phyloP scores from a whole-genome alignment of 2,888 invertebrate species.

The Mactromeris polynyma region DNA sequence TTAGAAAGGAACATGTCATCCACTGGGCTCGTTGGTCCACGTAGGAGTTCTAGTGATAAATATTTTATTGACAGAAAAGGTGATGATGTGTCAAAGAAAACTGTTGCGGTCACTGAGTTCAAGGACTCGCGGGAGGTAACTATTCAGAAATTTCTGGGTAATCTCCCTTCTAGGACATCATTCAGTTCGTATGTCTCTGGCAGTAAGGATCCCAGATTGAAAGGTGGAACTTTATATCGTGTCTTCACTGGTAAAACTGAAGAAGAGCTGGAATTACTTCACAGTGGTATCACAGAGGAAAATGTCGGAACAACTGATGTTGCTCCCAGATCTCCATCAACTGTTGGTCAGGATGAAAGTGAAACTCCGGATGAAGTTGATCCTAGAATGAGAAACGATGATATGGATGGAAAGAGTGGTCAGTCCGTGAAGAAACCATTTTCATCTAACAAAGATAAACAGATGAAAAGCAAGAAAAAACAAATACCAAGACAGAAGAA shows the following conservation, averaged over 20 bases:
- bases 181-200: slow-evolving; percentile 51
- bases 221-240: slow-evolving; percentile 41
- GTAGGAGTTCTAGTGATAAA: slow-evolving; percentile 36
- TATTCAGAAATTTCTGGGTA: slow-evolving; percentile 56
- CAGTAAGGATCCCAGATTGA: slow-evolving; percentile 36
- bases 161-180: slow-evolving; percentile 54
- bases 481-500: slow-evolving; percentile 9
- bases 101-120: background rate
- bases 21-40: slow-evolving; percentile 46
- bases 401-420: background rate
- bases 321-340: slow-evolving; percentile 42
- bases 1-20: slow-evolving; percentile 45
- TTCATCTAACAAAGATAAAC: background rate
- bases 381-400: background rate
- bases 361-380: background rate
- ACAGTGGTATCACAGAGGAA: slow-evolving; percentile 48
- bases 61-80: slow-evolving; percentile 67
- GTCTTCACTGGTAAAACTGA: slow-evolving; percentile 29
- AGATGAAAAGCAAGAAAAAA: background rate
- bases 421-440: background rate
- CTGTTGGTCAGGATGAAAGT: background rate
- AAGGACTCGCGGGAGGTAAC: slow-evolving; percentile 51
- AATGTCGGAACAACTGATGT: slow-evolving; percentile 30
- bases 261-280: background rate
- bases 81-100: slow-evolving; percentile 22